Conservation (phyloP, 2,797 vertebrate genomes). For the Clamator glandarius region DNA sequence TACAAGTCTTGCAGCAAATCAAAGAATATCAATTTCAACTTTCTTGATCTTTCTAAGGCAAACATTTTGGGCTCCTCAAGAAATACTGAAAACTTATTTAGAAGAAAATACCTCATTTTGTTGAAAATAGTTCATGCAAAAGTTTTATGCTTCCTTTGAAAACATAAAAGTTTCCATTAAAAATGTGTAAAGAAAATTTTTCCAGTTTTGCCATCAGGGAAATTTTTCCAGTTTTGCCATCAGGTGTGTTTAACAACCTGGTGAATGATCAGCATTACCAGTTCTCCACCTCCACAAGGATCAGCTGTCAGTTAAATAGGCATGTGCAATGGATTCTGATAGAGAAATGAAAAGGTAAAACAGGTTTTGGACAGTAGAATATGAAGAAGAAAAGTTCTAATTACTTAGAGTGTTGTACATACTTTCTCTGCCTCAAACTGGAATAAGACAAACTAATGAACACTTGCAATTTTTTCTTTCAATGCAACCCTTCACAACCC, state of each 20-base stretch:
- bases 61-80: neutral
- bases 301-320: neutral
- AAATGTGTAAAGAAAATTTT: no score
- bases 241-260: neutral
- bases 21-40: neutral
- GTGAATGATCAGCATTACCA: neutral
- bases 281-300: neutral
- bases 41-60: neutral
- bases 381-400: neutral
- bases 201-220: no score
- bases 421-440: neutral
- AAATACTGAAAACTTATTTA: neutral
- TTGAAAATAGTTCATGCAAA: neutral
- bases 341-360: neutral
- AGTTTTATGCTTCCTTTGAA: neutral
- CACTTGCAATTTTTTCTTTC: neutral
- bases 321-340: neutral
- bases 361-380: neutral
- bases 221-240: neutral
- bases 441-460: neutral
- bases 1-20: neutral
- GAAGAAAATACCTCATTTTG: neutral
- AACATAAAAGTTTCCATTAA: neutral
- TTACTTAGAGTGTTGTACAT: rapidly evolving
- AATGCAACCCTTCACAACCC: neutral